phyloP scores from a whole-genome alignment of 2,797 vertebrate species.

The Sebastiscus tertius region DNA sequence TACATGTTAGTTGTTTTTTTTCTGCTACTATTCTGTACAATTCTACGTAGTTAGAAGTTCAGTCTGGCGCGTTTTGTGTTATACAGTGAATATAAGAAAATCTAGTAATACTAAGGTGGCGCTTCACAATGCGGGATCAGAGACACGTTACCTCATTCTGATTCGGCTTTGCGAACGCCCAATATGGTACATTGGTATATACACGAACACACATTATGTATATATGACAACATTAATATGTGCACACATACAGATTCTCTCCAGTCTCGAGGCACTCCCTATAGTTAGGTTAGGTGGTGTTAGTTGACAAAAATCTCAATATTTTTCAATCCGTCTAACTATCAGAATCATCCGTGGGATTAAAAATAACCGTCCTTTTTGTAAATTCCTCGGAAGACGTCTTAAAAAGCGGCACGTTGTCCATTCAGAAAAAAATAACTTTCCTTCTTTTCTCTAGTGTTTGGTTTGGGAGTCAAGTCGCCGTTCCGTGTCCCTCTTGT shows the following conservation, averaged over 20 bases:
- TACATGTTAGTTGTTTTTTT: slow-evolving; percentile 9
- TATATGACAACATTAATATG: slow-evolving; percentile 54
- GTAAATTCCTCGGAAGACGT: slow-evolving; percentile 80
- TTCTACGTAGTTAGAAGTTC: slow-evolving; percentile 54
- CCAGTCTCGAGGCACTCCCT: slow-evolving; percentile 81
- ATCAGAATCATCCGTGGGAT: slow-evolving; percentile 59
- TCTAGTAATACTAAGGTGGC: slow-evolving; percentile 52
- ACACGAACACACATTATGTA: slow-evolving; percentile 57
- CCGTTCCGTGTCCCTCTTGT: slow-evolving; percentile 8
- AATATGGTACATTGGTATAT: slow-evolving; percentile 57
- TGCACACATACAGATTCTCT: slow-evolving; percentile 61
- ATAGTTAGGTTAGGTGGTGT: slow-evolving; percentile 77
- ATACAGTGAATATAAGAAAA: slow-evolving; percentile 69
- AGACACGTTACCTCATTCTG: neutral
- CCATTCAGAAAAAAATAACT: slow-evolving; percentile 69
- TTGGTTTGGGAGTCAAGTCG: slow-evolving; percentile 46
- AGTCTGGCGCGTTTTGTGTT: slow-evolving; percentile 59
- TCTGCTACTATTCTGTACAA: slow-evolving; percentile 66
- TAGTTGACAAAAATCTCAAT: slow-evolving; percentile 72
- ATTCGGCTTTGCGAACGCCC: slow-evolving; percentile 43
- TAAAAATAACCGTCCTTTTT: slow-evolving; percentile 68
- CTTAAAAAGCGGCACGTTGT: slow-evolving; percentile 72
- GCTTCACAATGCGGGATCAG: slow-evolving; percentile 40
- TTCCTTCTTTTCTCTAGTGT: slow-evolving; percentile 52
- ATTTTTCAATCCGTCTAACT: slow-evolving; percentile 54